phyloP scores from a whole-genome alignment of 2,888 invertebrate genomes.

The Leucoma salicis region DNA sequence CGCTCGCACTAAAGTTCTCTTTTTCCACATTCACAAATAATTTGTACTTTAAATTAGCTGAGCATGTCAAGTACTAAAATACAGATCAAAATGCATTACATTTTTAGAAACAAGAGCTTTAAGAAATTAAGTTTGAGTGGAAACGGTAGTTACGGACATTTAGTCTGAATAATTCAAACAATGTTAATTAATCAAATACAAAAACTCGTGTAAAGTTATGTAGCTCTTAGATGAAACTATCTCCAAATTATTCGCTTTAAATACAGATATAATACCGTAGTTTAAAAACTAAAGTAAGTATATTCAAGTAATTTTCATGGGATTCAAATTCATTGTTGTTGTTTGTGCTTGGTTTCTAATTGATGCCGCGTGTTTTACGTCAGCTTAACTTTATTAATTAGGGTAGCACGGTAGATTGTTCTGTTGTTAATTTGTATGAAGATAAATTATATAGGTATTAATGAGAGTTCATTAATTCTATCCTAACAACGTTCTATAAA shows the following conservation, averaged over 20 bases:
- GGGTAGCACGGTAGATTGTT: slow-evolving; percentile 19
- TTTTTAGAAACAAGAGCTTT: too few relatives aligned
- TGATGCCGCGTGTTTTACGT: slow-evolving; percentile 21
- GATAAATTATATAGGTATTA: slow-evolving; percentile 5
- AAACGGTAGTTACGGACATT: too few relatives aligned
- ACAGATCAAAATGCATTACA: too few relatives aligned
- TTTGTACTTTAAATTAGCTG: too few relatives aligned
- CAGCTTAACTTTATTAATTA: slow-evolving; percentile 22
- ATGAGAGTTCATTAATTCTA: background rate
- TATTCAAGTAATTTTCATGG: slow-evolving; percentile 20
- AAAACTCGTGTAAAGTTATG: too few relatives aligned
- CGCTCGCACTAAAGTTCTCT: too few relatives aligned
- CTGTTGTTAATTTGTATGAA: slow-evolving; percentile 10
- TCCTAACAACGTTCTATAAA: too few relatives aligned
- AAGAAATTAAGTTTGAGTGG: too few relatives aligned
- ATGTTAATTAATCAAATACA: too few relatives aligned
- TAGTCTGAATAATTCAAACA: too few relatives aligned
- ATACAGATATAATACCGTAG: background rate
- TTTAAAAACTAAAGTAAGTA: slow-evolving; percentile 1
- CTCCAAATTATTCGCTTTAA: background rate
- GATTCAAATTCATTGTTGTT: slow-evolving; percentile 33
- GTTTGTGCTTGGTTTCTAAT: slow-evolving; percentile 26
- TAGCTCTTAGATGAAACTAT: background rate
- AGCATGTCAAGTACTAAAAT: too few relatives aligned
- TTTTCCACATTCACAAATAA: too few relatives aligned